Conservation (phyloP, 2,888 invertebrate genomes). For the Tenthredo amoena region DNA sequence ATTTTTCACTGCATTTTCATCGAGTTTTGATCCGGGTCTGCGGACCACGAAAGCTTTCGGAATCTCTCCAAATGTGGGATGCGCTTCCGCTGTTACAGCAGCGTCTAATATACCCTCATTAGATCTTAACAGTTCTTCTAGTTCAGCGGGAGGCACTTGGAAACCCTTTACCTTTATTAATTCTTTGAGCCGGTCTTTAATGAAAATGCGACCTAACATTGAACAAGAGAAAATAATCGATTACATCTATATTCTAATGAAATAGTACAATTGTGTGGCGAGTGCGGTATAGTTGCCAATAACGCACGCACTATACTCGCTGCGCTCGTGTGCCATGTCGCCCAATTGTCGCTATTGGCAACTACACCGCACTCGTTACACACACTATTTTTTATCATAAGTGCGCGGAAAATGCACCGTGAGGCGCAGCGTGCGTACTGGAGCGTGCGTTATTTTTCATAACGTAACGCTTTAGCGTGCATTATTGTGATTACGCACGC, state of each 20-base stretch:
- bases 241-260: neutral
- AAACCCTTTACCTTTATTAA: constrained; percentile 89
- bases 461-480: too few species aligned
- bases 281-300: too few species aligned
- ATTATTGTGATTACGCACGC: too few species aligned
- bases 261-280: too few species aligned
- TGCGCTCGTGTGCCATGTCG: too few species aligned
- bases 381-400: too few species aligned
- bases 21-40: constrained; percentile 77
- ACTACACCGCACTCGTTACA: too few species aligned
- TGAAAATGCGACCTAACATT: constrained; percentile 79
- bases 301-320: too few species aligned
- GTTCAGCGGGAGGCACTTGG: constrained; percentile 92
- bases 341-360: too few species aligned
- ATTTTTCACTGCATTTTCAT: constrained; percentile 80
- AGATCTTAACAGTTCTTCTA: constrained; percentile 85
- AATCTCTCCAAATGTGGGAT: constrained; percentile 85
- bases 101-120: constrained; percentile 88
- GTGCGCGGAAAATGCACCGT: too few species aligned
- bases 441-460: too few species aligned
- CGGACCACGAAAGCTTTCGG: constrained; percentile 87
- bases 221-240: neutral
- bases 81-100: constrained; percentile 88
- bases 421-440: too few species aligned
- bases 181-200: constrained; percentile 90